Evolutionary conservation across 1,140 invertebrate genomes (phyloP).

Genomic region (Drosophila ogumai): DNA sequence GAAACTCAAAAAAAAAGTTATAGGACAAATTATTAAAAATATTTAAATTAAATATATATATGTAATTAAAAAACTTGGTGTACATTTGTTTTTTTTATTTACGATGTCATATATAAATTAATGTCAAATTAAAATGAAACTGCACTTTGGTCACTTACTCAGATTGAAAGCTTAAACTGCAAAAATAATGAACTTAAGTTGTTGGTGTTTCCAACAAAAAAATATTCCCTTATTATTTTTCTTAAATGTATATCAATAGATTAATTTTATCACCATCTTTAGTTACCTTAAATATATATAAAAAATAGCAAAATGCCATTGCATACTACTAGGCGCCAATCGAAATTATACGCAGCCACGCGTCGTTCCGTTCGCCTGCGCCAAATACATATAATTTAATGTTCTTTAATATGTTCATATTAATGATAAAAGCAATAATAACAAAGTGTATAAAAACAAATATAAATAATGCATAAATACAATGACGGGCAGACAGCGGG

Average conservation of each 20-base stretch:
- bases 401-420: conserved; percentile 51
- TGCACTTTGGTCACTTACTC: too few relatives aligned
- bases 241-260: not conserved
- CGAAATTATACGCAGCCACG: not conserved
- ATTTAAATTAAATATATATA: not conserved
- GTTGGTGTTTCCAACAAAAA: not conserved
- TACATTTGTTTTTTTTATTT: too few relatives aligned
- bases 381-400: conserved; percentile 50
- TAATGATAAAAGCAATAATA: conserved; percentile 52
- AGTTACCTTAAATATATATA: not conserved
- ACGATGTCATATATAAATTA: too few relatives aligned
- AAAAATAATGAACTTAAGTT: not conserved
- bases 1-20: not conserved
- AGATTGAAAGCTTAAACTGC: too few relatives aligned
- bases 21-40: not conserved
- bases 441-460: conserved; percentile 31
- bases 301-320: conserved; percentile 5
- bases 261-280: not conserved
- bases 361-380: conserved; percentile 13
- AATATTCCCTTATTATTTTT: not conserved
- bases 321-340: conserved; percentile 47
- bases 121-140: not conserved
- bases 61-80: too few relatives aligned
- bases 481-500: conserved; percentile 53
- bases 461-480: conserved; percentile 73